Percentiles rank a stretch among this genome's conserved stretches.
Evolutionary conservation across 2,797 vertebrate species (phyloP).

Genomic region (Enteromius unitaeniatus): DNA sequence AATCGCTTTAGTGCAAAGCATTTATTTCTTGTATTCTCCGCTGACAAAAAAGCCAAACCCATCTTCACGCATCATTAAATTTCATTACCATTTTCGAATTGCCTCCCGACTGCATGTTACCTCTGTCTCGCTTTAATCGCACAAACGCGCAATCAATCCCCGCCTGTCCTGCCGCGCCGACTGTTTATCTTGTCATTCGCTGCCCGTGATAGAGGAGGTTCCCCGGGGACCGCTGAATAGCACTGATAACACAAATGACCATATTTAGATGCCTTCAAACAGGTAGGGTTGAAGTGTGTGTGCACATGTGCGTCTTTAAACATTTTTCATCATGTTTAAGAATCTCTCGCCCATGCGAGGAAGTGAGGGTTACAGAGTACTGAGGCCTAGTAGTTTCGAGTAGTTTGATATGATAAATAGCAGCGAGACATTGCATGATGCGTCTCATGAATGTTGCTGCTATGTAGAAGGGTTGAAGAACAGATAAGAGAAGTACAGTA

Average conservation of each 20-base stretch:
- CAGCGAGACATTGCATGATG: neutral
- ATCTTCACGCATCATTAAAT: constrained; percentile 57
- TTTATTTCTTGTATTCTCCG: constrained; percentile 53
- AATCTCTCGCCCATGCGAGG: neutral
- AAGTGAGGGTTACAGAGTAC: constrained; percentile 9
- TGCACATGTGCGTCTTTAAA: constrained; percentile 24
- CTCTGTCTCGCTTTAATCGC: constrained; percentile 49
- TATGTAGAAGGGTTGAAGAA: neutral
- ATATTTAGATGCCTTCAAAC: constrained; percentile 43
- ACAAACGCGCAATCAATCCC: constrained; percentile 51
- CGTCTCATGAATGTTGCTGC: neutral
- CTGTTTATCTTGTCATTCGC: constrained; percentile 52
- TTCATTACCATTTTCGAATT: constrained; percentile 56
- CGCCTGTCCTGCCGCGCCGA: constrained; percentile 24
- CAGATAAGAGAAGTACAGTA: neutral
- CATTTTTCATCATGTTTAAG: constrained; percentile 31
- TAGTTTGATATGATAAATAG: neutral
- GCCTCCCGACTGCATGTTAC: constrained; percentile 46
- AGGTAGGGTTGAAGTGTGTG: constrained; percentile 17
- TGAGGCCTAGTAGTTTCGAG: neutral
- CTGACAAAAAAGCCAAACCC: constrained; percentile 49
- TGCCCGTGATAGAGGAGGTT: constrained; percentile 29
- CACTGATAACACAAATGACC: constrained; percentile 52
- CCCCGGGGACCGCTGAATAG: constrained; percentile 35
- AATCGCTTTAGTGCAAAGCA: constrained; percentile 27